Evolutionary conservation across 2,888 invertebrate genomes (phyloP).

Genomic region (Tetrapedia diversipes): DNA sequence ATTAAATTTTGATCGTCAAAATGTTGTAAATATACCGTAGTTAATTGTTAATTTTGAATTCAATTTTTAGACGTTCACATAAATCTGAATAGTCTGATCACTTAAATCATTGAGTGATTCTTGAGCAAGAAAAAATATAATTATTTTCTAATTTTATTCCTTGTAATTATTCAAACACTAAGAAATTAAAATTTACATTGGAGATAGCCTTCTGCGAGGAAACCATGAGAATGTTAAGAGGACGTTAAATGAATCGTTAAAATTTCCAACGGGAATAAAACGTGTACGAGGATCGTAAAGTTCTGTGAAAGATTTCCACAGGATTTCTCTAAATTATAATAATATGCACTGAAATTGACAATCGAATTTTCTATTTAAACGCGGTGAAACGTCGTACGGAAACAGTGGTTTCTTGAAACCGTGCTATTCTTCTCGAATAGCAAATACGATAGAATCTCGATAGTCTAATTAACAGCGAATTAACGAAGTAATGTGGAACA

Average conservation of each 20-base stretch:
- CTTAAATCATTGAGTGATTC: too few relatives aligned
- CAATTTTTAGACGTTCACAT: too few relatives aligned
- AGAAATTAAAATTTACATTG: background rate
- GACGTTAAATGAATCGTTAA: background rate
- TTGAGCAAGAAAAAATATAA: too few relatives aligned
- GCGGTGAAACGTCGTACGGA: background rate
- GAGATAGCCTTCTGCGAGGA: background rate
- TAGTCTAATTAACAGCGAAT: conserved; percentile 1
- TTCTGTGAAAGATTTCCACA: background rate
- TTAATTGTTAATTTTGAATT: too few relatives aligned
- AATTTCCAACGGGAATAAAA: too few relatives aligned
- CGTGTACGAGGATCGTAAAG: background rate
- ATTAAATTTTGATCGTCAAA: too few relatives aligned
- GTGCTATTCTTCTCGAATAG: background rate
- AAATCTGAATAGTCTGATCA: too few relatives aligned
- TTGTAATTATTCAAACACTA: background rate
- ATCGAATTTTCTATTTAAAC: conserved; percentile 2
- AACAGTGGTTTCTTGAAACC: background rate
- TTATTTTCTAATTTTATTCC: too few relatives aligned
- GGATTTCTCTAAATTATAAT: background rate
- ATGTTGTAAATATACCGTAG: too few relatives aligned
- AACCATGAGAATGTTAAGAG: background rate
- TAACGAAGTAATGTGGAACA: background rate
- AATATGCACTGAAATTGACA: background rate
- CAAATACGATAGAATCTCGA: background rate